A percentile compares a stretch with the other conserved stretches of the same genome.
phyloP scores from a whole-genome alignment of 2,113 vertebrate genomes.

The Boulengeromyrus knoepffleri region DNA sequence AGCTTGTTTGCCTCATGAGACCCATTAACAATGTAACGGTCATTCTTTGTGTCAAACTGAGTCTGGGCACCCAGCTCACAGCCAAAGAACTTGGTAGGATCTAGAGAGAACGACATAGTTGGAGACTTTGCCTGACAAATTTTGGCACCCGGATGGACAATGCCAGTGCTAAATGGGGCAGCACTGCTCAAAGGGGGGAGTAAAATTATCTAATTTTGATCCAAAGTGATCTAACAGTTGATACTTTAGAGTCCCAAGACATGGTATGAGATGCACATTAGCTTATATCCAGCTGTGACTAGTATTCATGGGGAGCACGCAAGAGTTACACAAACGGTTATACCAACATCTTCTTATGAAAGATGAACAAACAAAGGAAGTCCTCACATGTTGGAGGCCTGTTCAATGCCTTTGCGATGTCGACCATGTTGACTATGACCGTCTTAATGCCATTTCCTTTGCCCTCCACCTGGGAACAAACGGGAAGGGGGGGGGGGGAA shows the following conservation, averaged over 20 bases:
- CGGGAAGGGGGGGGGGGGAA: no score
- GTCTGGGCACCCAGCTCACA: slow-evolving; percentile 99
- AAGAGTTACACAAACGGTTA: not conserved
- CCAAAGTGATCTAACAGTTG: not conserved
- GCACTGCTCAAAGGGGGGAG: not conserved
- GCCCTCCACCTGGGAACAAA: slow-evolving; percentile 81
- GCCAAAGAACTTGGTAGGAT: slow-evolving; percentile 99
- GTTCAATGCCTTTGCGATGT: slow-evolving; percentile 99
- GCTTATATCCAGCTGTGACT: not conserved
- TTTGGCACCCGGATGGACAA: not conserved
- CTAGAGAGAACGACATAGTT: slow-evolving; percentile 41
- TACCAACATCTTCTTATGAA: not conserved
- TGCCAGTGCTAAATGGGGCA: not conserved
- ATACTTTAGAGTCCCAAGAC: not conserved
- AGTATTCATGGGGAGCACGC: not conserved
- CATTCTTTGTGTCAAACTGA: slow-evolving; percentile 99
- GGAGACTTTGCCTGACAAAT: not conserved
- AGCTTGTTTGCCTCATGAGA: slow-evolving; percentile 99
- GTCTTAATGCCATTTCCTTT: slow-evolving; percentile 99
- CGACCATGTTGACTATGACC: slow-evolving; percentile 99
- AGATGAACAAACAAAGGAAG: not conserved
- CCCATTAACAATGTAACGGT: slow-evolving; percentile 99
- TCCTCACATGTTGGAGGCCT: slow-evolving; percentile 98
- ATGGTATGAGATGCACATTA: not conserved
- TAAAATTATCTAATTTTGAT: not conserved